phyloP scores from a whole-genome alignment of 2,797 vertebrate genomes.

The Acanthurus leucopareius region DNA sequence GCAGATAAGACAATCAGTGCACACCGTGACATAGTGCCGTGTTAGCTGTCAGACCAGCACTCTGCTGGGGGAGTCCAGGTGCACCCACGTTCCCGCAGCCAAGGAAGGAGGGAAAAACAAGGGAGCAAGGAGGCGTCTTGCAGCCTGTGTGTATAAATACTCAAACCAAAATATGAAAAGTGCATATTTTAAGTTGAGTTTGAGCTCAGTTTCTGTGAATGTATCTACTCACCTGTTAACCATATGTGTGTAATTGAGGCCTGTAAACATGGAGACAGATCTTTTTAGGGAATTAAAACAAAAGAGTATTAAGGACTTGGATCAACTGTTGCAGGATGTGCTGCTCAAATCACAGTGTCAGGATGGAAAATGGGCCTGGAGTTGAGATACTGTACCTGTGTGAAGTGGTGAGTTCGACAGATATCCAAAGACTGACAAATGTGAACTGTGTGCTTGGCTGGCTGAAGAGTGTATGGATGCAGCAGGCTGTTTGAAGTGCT shows the following conservation, averaged over 20 bases:
- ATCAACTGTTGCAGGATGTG: slow-evolving; percentile 32
- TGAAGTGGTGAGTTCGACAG: slow-evolving; percentile 55
- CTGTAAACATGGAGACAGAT: slow-evolving; percentile 36
- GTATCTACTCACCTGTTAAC: slow-evolving; percentile 8
- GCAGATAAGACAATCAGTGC: slow-evolving; percentile 98
- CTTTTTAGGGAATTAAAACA: slow-evolving; percentile 15
- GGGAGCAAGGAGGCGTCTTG: slow-evolving; percentile 48
- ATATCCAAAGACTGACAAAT: slow-evolving; percentile 61
- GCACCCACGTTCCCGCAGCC: slow-evolving; percentile 84
- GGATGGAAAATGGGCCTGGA: slow-evolving; percentile 34
- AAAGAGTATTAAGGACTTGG: slow-evolving; percentile 24
- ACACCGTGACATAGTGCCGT: slow-evolving; percentile 89
- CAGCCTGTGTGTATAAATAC: slow-evolving; percentile 62
- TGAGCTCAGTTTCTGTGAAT: slow-evolving; percentile 16
- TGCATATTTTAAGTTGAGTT: slow-evolving; percentile 29
- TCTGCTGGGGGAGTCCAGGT: slow-evolving; percentile 91
- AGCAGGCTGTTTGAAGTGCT: slow-evolving; percentile 50
- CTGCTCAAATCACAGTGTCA: slow-evolving; percentile 10
- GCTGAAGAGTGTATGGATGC: slow-evolving; percentile 49
- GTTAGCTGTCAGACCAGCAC: slow-evolving; percentile 89
- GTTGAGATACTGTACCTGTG: slow-evolving; percentile 41
- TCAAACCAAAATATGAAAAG: slow-evolving; percentile 57
- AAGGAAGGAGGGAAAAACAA: slow-evolving; percentile 65
- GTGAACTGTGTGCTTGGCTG: slow-evolving; percentile 50
- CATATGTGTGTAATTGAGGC: slow-evolving; percentile 21